Conservation (phyloP, 1,140 invertebrate genomes). For the Drosophila grimshawi region DNA sequence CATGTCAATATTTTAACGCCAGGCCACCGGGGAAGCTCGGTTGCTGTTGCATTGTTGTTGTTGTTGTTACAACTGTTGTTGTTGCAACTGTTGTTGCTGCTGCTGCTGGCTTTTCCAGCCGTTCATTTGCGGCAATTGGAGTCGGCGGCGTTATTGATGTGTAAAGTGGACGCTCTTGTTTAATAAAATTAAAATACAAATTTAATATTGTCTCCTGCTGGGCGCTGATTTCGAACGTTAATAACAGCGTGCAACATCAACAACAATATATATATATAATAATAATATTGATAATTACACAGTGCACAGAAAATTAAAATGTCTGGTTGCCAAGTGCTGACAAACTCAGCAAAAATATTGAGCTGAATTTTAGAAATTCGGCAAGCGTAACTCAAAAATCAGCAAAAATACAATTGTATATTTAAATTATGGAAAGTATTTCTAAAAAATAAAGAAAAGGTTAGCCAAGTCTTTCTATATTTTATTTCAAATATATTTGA, state of each 20-base stretch:
- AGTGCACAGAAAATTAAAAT: too few relatives aligned
- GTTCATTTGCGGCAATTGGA: conserved; percentile 34
- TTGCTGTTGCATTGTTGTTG: conserved; percentile 28
- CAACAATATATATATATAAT: conserved; percentile 24
- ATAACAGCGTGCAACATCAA: conserved; percentile 17
- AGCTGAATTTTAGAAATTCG: too few relatives aligned
- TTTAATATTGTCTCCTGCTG: conserved; percentile 42
- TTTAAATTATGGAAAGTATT: too few relatives aligned
- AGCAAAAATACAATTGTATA: too few relatives aligned
- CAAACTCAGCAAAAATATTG: too few relatives aligned
- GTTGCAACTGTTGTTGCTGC: conserved; percentile 4
- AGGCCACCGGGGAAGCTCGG: conserved; percentile 55
- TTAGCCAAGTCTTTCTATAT: too few relatives aligned
- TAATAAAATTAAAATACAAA: conserved; percentile 81
- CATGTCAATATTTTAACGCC: conserved; percentile 79
- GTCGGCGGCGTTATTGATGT: conserved; percentile 66
- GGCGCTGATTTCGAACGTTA: conserved; percentile 38
- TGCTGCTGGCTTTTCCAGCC: conserved; percentile 11
- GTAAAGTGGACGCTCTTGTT: conserved; percentile 72
- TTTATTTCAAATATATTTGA: too few relatives aligned
- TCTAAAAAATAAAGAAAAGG: conserved; percentile 1
- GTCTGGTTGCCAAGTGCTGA: too few relatives aligned
- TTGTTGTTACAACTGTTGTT: conserved; percentile 15
- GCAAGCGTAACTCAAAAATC: too few relatives aligned
- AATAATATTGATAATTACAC: background rate